Conservation (phyloP, 1,140 invertebrate species). For the Andrena cerasifolii region DNA sequence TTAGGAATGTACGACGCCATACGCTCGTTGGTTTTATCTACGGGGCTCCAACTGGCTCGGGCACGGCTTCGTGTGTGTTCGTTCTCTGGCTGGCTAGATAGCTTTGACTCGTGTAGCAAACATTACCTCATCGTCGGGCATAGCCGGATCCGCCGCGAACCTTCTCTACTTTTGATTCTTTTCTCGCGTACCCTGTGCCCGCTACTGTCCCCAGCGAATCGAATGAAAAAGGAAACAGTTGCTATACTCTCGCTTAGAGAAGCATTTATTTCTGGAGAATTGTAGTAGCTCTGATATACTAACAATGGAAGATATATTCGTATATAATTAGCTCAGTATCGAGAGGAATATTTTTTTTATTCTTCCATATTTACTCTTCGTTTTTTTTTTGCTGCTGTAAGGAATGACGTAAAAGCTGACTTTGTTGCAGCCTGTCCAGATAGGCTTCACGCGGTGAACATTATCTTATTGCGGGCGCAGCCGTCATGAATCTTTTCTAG, state of each 20-base stretch:
- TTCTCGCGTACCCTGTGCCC: background rate
- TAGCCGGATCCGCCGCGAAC: constrained; percentile 68
- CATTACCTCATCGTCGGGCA: constrained; percentile 68
- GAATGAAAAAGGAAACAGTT: background rate
- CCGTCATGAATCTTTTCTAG: constrained; percentile 53
- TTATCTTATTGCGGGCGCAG: constrained; percentile 48
- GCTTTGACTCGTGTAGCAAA: constrained; percentile 56
- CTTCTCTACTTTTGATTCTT: constrained; percentile 66
- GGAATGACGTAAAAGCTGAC: constrained; percentile 18
- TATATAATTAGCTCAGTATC: too few relatives aligned
- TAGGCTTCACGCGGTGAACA: constrained; percentile 42
- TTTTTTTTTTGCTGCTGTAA: background rate
- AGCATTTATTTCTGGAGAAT: background rate
- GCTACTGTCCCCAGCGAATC: background rate
- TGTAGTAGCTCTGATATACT: too few relatives aligned
- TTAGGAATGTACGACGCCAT: constrained; percentile 42
- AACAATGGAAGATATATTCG: too few relatives aligned
- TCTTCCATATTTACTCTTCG: background rate
- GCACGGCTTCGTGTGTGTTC: constrained; percentile 40
- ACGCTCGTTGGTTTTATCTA: constrained; percentile 55
- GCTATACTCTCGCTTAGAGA: background rate
- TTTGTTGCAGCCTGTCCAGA: constrained; percentile 32
- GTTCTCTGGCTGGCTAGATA: constrained; percentile 57
- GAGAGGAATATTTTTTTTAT: too few relatives aligned
- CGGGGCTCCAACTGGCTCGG: constrained; percentile 45